Conservation (phyloP, 1,140 invertebrate species). For the Hycleus phaleratus region DNA sequence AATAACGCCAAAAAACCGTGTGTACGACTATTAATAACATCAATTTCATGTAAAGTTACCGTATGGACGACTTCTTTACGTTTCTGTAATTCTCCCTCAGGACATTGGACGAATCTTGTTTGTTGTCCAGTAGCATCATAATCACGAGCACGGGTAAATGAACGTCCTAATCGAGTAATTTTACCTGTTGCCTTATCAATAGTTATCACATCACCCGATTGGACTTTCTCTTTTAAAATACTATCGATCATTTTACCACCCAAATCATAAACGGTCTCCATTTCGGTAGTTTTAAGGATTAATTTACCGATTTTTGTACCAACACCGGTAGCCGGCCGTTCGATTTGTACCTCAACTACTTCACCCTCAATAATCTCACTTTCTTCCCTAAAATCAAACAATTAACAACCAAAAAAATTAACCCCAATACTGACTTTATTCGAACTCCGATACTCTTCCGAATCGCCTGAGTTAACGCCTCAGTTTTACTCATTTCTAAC, state of each 20-base stretch:
- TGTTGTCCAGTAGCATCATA: constrained; percentile 88
- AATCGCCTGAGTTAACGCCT: constrained; percentile 94
- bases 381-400: constrained; percentile 66
- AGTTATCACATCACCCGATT: constrained; percentile 92
- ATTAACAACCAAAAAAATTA: background rate
- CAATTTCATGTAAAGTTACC: constrained; percentile 96
- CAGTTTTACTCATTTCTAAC: constrained; percentile 98
- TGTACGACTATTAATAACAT: constrained; percentile 95
- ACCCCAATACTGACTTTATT: constrained; percentile 70
- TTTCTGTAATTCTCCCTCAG: constrained; percentile 97
- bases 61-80: constrained; percentile 99
- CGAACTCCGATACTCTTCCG: constrained; percentile 95
- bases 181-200: constrained; percentile 98
- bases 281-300: constrained; percentile 97
- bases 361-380: constrained; percentile 99
- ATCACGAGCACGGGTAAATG: constrained; percentile 91
- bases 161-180: constrained; percentile 89
- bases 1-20: constrained; percentile 97
- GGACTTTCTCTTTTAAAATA: constrained; percentile 94
- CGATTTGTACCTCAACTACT: constrained; percentile 96
- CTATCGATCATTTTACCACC: constrained; percentile 99
- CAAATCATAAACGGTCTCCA: constrained; percentile 99
- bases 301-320: constrained; percentile 89
- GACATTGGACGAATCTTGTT: constrained; percentile 94
- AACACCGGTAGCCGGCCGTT: constrained; percentile 82